Evolutionary conservation across 2,888 invertebrate species (phyloP).

Genomic region (Eupithecia abbreviata): DNA sequence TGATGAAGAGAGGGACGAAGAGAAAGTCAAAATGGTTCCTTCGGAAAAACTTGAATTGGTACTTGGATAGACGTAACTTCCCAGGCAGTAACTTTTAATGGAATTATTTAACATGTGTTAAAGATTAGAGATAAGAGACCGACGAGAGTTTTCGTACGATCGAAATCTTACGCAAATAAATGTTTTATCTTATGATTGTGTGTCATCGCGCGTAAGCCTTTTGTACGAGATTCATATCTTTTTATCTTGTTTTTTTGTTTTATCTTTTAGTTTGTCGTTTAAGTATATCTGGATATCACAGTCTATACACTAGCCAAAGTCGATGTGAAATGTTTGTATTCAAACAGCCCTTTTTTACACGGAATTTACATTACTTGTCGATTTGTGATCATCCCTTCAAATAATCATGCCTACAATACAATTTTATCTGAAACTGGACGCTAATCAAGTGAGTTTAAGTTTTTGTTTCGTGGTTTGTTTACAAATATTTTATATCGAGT

Average conservation of each 20-base stretch:
- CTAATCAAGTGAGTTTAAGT: no score
- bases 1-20: conserved; percentile 23
- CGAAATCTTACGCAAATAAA: not conserved
- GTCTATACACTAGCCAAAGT: no score
- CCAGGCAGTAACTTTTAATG: not conserved
- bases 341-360: no score
- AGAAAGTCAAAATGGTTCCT: conserved; percentile 31
- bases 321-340: no score
- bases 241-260: not conserved
- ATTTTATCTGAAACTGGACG: no score
- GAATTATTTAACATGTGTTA: not conserved
- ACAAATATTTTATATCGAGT: no score
- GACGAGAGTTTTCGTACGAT: not conserved
- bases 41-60: not conserved
- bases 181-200: not conserved
- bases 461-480: no score
- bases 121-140: not conserved
- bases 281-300: no score
- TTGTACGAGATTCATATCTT: conserved; percentile 3
- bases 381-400: no score
- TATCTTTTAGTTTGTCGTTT: not conserved
- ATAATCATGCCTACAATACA: no score
- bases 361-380: no score
- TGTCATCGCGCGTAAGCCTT: not conserved
- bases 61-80: not conserved